These are phyloP conservation scores for Meloidogyne chitwoodi DNA, from an alignment of 1,140 invertebrate species.

Conservation along the genomic window DNA sequence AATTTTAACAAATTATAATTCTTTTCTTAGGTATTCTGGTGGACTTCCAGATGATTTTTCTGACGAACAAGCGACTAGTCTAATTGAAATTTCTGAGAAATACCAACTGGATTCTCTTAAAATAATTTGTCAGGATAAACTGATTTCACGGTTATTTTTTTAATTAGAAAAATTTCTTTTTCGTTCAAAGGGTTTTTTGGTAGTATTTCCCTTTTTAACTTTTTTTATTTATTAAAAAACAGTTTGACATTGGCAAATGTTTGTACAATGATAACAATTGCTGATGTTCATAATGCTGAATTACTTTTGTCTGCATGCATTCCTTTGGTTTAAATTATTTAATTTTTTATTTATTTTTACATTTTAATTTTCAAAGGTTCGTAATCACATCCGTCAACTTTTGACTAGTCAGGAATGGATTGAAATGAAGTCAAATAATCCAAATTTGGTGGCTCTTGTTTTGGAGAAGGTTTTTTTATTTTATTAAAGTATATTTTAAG, in stretches of 20 bases:
- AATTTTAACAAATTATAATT: background rate
- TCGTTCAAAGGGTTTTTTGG: too few relatives aligned
- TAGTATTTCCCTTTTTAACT: too few relatives aligned
- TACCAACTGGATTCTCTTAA: conserved; percentile 53
- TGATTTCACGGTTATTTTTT: conserved; percentile 45
- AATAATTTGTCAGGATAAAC: conserved; percentile 51
- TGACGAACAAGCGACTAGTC: conserved; percentile 39
- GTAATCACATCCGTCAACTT: conserved; percentile 27
- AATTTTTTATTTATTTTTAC: background rate
- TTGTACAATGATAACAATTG: conserved; percentile 46
- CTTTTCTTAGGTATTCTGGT: conserved; percentile 31
- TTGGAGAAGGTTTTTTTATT: conserved; percentile 37
- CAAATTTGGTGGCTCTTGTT: conserved; percentile 32
- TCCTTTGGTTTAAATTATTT: conserved; percentile 35
- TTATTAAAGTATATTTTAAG: background rate
- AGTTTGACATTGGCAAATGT: conserved; percentile 45
- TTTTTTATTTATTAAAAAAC: conserved; percentile 13
- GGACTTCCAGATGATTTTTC: conserved; percentile 41
- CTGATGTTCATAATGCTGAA: conserved; percentile 50
- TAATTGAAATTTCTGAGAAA: conserved; percentile 57
- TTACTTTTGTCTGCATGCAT: conserved; percentile 45
- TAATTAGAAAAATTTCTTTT: background rate
- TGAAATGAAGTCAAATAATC: conserved; percentile 38
- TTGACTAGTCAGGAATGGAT: conserved; percentile 34
- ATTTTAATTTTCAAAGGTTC: conserved; percentile 30